Base-by-base conservation (phyloP, 2,113 vertebrate species). In the Mustela lutreola region DNA sequence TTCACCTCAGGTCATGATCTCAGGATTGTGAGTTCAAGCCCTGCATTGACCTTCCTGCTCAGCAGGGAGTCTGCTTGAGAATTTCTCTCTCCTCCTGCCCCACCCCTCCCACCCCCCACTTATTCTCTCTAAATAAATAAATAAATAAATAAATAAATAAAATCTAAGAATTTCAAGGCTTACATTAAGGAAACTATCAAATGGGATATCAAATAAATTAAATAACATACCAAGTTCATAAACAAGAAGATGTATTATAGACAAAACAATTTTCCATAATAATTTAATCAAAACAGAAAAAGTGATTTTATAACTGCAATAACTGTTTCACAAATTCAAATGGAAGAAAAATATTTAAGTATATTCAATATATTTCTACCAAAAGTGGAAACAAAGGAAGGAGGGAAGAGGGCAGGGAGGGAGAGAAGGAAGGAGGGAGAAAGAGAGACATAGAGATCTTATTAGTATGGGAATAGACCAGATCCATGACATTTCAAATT, bases 311-410 rank as follows among this genome's bases (percentile, higher is more conserved):
- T 33, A 88, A 56, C 71, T 65, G 79, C 71, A 33, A 31, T 4
- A 60, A 63, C 60, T 91, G 53, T 28, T 95, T 92, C 62, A 97
- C 56, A 97, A 85, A 36, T 81, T 63, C 24, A 87, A 39, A 85
- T 86, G 4, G 53, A 90, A 81, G 65, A 62, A 91, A 92, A 88
- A 73, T 73, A 80, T 33, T 88, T 84, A 80, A 94, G 39, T 45
- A 67, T 94, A 82, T 58, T 24, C 31, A 87, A 65, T 79, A 58
- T 2, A 33, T 16, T 42, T 92, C 50, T 85, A 94, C 50, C 31
- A 81, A 75, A 94, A 36, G 18, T 75, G 19, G 18, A 70, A 36
- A 70, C 7, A 18, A 36, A 19, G 67, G 33, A n/a, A 10, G 18
- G 33, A n/a, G 4, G 33, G 33, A 14, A 7, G 33, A 16, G 19